Base-by-base conservation (phyloP, 2,888 invertebrate species). In the Drosophila suboccidentalis region DNA sequence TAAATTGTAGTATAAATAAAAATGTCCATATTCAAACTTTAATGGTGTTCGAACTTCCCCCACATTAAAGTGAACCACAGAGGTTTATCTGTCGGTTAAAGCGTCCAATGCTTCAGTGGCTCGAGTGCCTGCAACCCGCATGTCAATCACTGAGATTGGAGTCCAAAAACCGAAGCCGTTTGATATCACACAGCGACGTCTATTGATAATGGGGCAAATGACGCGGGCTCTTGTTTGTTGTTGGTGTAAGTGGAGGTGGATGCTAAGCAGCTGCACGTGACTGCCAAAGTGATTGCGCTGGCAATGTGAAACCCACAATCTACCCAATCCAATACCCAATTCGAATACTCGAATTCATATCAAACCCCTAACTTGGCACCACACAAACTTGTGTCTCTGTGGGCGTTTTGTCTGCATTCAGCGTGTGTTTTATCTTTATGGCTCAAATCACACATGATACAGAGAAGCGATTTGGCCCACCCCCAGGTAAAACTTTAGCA, bases 261-360 rank as follows among this genome's bases (percentile, higher is more conserved):
- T 82, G 82, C 87, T 83, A 89, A 84, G 84, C 82, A 84, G 89
- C 87, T 84, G 89, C 89, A 84, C 84, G 84, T 84, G 89, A 84
- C 84, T 84, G 75, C 83, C 65, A 73, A 84, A 87, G 75, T 84
- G 82, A 68, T 65, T 70, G 62, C 55, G 44, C 67, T 39, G 53
- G 43, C 61, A 72, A 36, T 41, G n/a, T 34, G 49, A 67, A 43
- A 53, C 50, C 62, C 59, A 47, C 66, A 65, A 60, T 39, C 46
- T 38, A 34, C 43, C 38, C 54, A 38, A 46, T 60, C 19, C 49
- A 64, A 49, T 50, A 10, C 29, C 43, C 49, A 64, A 49, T 53
- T 10, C 29, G 38, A 58, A 41, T 51, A 19, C 60, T 36, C 38
- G 17, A 59, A 57, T 47, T 62, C 73, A 71, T 78, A 62, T 73